A percentile compares a stretch with the other conserved stretches of the same genome.
Evolutionary conservation across 64 coral and sea anemone species (phyloP).

Genomic region (Anthopleura sola): DNA sequence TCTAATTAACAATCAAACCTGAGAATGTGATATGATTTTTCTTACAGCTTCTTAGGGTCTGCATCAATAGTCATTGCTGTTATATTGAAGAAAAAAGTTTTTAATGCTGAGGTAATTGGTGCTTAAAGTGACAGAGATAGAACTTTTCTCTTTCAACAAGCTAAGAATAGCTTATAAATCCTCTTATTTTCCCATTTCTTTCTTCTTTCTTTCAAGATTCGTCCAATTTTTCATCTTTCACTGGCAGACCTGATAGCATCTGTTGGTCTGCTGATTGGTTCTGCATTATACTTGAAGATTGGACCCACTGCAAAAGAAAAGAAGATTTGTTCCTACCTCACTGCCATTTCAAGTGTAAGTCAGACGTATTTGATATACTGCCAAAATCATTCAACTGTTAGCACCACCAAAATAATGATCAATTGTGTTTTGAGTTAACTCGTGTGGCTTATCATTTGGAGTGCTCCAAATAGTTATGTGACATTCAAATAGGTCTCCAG

Average conservation of each 20-base stretch:
- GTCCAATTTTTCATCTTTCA: slow-evolving; percentile 17
- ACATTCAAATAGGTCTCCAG: too few species aligned
- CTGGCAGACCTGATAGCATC: slow-evolving; percentile 13
- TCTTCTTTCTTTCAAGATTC: neutral
- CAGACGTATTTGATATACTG: too few species aligned
- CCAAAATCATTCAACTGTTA: too few species aligned
- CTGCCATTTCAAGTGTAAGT: slow-evolving; percentile 17
- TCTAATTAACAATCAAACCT: too few species aligned
- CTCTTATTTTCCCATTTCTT: too few species aligned
- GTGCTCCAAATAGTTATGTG: too few species aligned
- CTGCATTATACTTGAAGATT: neutral
- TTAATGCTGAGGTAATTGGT: neutral
- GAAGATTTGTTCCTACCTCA: neutral
- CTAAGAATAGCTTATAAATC: too few species aligned
- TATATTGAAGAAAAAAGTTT: neutral
- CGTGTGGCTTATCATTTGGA: too few species aligned
- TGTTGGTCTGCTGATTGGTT: neutral
- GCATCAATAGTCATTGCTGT: slow-evolving; percentile 7
- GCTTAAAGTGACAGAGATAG: too few species aligned
- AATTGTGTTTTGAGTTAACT: too few species aligned
- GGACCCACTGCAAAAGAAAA: neutral
- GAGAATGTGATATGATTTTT: neutral
- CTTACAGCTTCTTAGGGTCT: neutral
- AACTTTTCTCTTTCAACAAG: too few species aligned
- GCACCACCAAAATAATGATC: too few species aligned